These are phyloP conservation scores for Cichlasoma orientale DNA, from an alignment of 2,797 vertebrate genomes.

Conservation along the genomic window DNA sequence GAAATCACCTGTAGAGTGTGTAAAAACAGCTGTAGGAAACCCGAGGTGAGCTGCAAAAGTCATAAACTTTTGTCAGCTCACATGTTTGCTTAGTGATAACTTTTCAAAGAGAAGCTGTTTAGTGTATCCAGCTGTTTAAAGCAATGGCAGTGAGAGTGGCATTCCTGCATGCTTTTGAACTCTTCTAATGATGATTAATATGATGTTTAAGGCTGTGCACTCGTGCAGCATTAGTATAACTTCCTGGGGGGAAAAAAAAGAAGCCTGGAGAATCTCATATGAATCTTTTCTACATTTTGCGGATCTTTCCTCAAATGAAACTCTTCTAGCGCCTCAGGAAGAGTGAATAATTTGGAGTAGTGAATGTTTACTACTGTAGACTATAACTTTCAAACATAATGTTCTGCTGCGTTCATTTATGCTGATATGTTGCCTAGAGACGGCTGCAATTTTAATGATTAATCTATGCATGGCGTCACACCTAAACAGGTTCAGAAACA, in stretches of 20 bases:
- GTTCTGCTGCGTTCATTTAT: background rate
- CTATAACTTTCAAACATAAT: slow-evolving; percentile 16
- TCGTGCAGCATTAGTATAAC: slow-evolving; percentile 1
- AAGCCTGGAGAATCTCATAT: slow-evolving; percentile 15
- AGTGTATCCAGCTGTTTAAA: slow-evolving; percentile 41
- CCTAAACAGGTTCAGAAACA: background rate
- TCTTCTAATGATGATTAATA: slow-evolving; percentile 30
- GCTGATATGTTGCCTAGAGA: background rate
- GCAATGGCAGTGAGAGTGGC: background rate
- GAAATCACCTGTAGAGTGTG: slow-evolving; percentile 40
- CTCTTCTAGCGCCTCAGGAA: slow-evolving; percentile 17
- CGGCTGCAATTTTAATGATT: background rate
- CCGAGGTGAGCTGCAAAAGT: slow-evolving; percentile 29
- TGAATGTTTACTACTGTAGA: slow-evolving; percentile 21
- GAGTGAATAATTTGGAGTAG: background rate
- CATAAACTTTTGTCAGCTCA: slow-evolving; percentile 47
- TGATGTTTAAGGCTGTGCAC: background rate
- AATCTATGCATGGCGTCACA: background rate
- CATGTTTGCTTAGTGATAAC: slow-evolving; percentile 43
- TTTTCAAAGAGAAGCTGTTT: slow-evolving; percentile 59
- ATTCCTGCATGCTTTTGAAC: slow-evolving; percentile 49
- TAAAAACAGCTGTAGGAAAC: slow-evolving; percentile 39
- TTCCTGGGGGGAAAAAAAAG: background rate
- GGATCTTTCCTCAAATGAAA: slow-evolving; percentile 37
- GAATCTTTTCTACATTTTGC: slow-evolving; percentile 26